Base-by-base conservation (phyloP, 2,113 vertebrate species). In the Ageneiosus marmoratus region DNA sequence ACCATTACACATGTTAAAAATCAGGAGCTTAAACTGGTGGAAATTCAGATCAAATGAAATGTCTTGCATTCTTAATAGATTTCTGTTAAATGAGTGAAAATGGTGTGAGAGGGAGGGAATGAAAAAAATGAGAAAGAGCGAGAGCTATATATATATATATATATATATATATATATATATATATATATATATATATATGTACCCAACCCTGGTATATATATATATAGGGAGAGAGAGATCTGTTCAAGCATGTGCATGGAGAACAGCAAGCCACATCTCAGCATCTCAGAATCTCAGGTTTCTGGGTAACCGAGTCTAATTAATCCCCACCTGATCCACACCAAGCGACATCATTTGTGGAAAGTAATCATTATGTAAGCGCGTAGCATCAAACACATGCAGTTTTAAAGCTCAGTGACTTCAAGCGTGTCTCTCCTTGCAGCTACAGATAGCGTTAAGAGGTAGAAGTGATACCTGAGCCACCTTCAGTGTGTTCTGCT, bases 321-420 rank as follows among this genome's bases (percentile, higher is more conserved):
- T 60, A 84, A 84, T 84, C 76, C 83, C 65, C 76, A 83, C 67
- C 75, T 79, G 82, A 83, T 83, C 82, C 63, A 78, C 75, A 70
- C 82, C 63, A 58, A 62, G 79, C 32, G 46, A 72, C 37, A 81
- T 56, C 74, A 77, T 69, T 78, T 72, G 73, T 53, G 73, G 82
- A 63, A 69, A 67, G 75, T 67, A 73, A 79, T 77, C 37, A 55
- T 73, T 81, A 69, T 62, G 55, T 53, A 74, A 67, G 75, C 46
- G 58, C 22, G 58, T 53, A 55, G 82, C 83, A 75, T 22, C 67
- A 84, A 79, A 85, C 65, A 74, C 78, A 82, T 72, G 79, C 84
- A 84, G 83, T 73, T 84, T 84, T 84, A 84, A 84, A 79, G 67
- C 83, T 84, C 83, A 84, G 53, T 50, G 44, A 73, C 76, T 84